Evolutionary conservation across 2,113 vertebrate species (phyloP).

Genomic region (Spheniscus mendiculus): DNA sequence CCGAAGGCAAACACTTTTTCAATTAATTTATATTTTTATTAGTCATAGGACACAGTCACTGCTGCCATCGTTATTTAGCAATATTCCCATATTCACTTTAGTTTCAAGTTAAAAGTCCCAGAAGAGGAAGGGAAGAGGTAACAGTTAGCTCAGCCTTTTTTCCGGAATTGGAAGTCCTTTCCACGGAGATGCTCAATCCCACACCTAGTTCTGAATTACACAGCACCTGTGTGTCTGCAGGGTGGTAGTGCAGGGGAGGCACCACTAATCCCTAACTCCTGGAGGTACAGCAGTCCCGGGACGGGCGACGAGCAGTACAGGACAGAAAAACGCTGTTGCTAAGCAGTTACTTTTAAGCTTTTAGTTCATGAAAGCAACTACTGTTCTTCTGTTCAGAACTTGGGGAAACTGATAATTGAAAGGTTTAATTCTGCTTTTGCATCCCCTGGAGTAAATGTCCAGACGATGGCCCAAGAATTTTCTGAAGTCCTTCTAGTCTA

Average conservation of each 20-base stretch:
- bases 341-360: background rate
- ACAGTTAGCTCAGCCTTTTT: background rate
- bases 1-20: background rate
- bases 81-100: background rate
- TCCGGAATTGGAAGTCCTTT: background rate
- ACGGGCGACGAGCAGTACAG: accelerated
- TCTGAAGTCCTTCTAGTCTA: background rate
- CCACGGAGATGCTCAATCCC: background rate
- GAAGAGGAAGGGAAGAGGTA: background rate
- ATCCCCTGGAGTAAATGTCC: background rate
- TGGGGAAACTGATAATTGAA: background rate
- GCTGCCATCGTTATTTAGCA: background rate
- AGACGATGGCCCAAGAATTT: background rate
- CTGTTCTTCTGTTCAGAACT: background rate
- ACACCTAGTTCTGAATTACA: background rate
- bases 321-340: background rate
- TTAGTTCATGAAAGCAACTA: background rate
- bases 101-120: background rate
- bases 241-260: background rate
- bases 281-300: background rate
- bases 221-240: background rate
- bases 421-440: background rate
- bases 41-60: background rate
- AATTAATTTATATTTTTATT: conserved; percentile 7
- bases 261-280: background rate